phyloP scores from a whole-genome alignment of 2,797 vertebrate genomes.

The Scolopax bukidnonensis region DNA sequence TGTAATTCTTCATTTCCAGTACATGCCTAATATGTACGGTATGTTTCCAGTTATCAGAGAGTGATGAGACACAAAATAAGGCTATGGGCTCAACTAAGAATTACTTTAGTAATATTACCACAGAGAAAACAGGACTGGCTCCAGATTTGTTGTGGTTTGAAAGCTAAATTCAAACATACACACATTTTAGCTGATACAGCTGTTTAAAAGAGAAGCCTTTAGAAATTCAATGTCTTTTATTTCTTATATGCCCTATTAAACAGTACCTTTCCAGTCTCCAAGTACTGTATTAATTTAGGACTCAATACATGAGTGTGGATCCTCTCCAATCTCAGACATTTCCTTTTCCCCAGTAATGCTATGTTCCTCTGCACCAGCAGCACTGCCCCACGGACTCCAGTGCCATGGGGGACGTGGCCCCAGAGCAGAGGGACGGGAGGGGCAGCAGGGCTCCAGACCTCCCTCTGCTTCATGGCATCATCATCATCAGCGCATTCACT shows the following conservation, averaged over 20 bases:
- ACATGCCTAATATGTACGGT: not conserved
- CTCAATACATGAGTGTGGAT: not conserved
- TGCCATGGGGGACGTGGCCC: rapidly evolving
- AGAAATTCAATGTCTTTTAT: not conserved
- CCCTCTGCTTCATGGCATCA: not conserved
- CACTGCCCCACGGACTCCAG: not conserved
- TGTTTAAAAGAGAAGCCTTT: not conserved
- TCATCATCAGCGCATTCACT: rapidly evolving
- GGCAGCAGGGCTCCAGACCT: not conserved
- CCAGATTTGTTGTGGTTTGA: not conserved
- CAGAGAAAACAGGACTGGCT: not conserved
- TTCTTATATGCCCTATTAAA: not conserved
- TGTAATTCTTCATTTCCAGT: not conserved
- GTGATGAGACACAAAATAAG: not conserved
- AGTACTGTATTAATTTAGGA: not conserved
- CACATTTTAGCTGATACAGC: not conserved
- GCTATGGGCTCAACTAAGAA: not conserved
- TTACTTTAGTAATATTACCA: not conserved
- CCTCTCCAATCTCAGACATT: not conserved
- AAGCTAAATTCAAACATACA: conserved; percentile 24
- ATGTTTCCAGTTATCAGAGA: conserved; percentile 7
- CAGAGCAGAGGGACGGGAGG: not conserved
- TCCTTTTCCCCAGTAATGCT: rapidly evolving
- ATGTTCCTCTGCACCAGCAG: not conserved
- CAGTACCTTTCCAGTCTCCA: not conserved